Conservation (phyloP, 2,888 invertebrate genomes). For the Drosophila flavopinicola region DNA sequence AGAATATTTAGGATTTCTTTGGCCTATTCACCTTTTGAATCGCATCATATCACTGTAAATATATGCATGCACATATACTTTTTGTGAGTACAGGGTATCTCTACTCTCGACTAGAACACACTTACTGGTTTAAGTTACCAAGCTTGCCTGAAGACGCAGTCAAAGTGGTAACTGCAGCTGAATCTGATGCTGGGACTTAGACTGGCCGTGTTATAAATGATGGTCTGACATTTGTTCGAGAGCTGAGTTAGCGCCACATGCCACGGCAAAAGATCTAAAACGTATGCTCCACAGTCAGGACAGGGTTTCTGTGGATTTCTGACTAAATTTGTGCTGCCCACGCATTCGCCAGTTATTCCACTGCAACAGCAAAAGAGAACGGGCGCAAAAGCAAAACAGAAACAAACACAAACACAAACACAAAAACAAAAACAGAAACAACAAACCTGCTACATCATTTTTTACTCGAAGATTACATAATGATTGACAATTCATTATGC, state of each 20-base stretch:
- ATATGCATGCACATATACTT: no score
- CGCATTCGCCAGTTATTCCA: conserved; percentile 47
- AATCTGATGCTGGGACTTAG: conserved; percentile 18
- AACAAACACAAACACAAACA: conserved; percentile 9
- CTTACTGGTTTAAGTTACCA: background rate
- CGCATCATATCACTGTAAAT: no score
- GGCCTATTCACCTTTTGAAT: no score
- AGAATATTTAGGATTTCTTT: no score
- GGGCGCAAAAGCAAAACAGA: background rate
- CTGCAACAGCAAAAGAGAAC: conserved; percentile 13
- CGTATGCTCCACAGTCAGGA: conserved; percentile 42
- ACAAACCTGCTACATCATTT: conserved; percentile 76
- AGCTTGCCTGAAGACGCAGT: background rate
- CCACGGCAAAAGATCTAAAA: conserved; percentile 76
- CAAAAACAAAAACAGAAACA: conserved; percentile 8
- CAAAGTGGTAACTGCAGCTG: conserved; percentile 8
- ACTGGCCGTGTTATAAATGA: conserved; percentile 68
- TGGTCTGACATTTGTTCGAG: conserved; percentile 49
- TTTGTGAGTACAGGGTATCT: background rate
- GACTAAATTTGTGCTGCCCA: conserved; percentile 68
- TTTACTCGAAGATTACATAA: conserved; percentile 78
- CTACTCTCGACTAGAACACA: background rate
- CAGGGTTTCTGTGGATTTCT: conserved; percentile 30
- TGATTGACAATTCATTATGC: conserved; percentile 79
- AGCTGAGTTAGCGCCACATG: conserved; percentile 70